Conservation (phyloP, 2,888 invertebrate genomes). For the Halocaridina rubra region DNA sequence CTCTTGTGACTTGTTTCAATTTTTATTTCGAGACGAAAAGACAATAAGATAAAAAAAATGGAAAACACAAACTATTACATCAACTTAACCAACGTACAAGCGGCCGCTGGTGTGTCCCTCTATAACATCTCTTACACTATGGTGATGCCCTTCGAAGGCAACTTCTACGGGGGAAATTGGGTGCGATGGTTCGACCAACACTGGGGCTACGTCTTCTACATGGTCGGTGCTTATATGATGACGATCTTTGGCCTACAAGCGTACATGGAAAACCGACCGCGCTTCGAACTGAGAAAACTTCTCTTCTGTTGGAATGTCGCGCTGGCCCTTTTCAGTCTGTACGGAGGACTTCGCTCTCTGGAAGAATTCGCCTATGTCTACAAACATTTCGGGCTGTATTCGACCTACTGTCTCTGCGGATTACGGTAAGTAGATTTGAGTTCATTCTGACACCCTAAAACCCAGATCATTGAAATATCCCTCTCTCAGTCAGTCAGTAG, state of each 20-base stretch:
- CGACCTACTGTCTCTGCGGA: conserved; percentile 57
- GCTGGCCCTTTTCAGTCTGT: conserved; percentile 54
- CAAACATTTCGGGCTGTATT: conserved; percentile 56
- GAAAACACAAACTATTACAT: conserved; percentile 34
- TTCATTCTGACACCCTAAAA: background rate
- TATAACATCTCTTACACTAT: conserved; percentile 50
- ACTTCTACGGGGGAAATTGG: conserved; percentile 41
- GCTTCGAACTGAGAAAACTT: conserved; percentile 39
- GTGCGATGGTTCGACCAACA: conserved; percentile 46
- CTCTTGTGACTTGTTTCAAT: too few relatives aligned
- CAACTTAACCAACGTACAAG: conserved; percentile 42
- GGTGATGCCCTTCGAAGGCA: conserved; percentile 49
- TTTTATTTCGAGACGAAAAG: too few relatives aligned
- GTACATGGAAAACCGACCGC: conserved; percentile 50
- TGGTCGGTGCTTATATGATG: conserved; percentile 56
- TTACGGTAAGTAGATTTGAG: conserved; percentile 49
- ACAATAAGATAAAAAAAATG: background rate
- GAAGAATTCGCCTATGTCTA: conserved; percentile 54
- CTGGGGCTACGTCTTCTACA: conserved; percentile 49
- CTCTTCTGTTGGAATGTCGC: conserved; percentile 57
- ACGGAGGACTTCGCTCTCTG: conserved; percentile 51
- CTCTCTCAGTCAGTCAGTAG: too few relatives aligned
- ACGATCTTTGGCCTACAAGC: conserved; percentile 54
- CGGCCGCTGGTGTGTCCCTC: conserved; percentile 26
- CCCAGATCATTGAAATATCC: too few relatives aligned